Base-by-base conservation (phyloP, 2,113 vertebrate species). In the Spermophilus dauricus region DNA sequence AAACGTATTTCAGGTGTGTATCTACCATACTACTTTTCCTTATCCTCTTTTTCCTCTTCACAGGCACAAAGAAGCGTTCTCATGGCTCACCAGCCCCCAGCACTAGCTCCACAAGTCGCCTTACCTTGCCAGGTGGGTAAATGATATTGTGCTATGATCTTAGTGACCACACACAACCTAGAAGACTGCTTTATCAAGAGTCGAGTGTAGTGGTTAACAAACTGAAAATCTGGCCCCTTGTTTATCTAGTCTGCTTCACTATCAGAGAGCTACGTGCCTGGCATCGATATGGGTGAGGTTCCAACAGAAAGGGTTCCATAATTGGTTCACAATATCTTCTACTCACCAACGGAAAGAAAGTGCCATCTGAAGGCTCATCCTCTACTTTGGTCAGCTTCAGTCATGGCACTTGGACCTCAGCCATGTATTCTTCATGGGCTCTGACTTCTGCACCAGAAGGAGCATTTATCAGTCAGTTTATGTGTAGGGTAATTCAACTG, bases 81-180 rank as follows among this genome's bases (percentile, higher is more conserved):
- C 96, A 98, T 6, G 77, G 86, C 26, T 96, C 97, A 0, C 95
- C 97, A 13, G 97, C 96, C 37, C 97, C 65, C 0, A 86, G 95
- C 92, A 96, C 98, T n/a, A 90, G 93, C 86, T 98, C 94, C 0
- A 69, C 95, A 37, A 98, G 97, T 96, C 97, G 51, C 13, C 97
- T 99, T 11, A 98, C 97, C 0, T 97, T 99, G 97, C 98, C 98
- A 98, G 98, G 98, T 99, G 95, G 95, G 98, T 99, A 26, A 0
- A 85, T n/a, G 10, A 11, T 53, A n/a, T 51, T 30, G 20, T 0
- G 0, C 24, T 12, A 0, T 56, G 32, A 28, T 14, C 76, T 70
- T n/a, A 42, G 28, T 48, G 53, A 53, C 24, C 39, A 63, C 22
- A 70, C 51, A 20, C 8, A 2, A 3, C 3, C 58, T 26, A 86